phyloP scores from a whole-genome alignment of 2,888 invertebrate genomes.

The Zeuzera pyrina region DNA sequence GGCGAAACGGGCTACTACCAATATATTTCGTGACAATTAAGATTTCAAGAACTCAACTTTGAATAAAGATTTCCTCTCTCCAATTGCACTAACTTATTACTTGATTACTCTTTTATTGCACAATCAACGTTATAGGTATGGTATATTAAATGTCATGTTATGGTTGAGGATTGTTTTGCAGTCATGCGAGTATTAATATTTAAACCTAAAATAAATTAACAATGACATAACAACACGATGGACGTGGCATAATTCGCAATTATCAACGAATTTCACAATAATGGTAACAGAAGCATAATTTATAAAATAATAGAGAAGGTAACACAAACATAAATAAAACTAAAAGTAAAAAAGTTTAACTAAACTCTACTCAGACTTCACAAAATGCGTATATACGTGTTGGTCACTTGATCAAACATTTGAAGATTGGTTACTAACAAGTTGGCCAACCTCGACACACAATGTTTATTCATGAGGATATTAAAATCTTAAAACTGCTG shows the following conservation, averaged over 20 bases:
- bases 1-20: conserved; percentile 55
- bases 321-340: conserved; percentile 23
- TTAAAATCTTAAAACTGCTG: no score
- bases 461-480: no score
- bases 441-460: no score
- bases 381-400: conserved; percentile 17
- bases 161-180: conserved; percentile 4
- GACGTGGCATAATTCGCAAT: conserved; percentile 16
- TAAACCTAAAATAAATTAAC: no score
- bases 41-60: conserved; percentile 63
- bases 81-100: conserved; percentile 42
- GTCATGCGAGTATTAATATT: no score
- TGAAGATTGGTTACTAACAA: conserved; percentile 32
- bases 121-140: conserved; percentile 17
- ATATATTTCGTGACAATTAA: conserved; percentile 69
- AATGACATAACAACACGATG: no score
- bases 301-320: conserved; percentile 41
- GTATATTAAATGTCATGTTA: conserved; percentile 5
- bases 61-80: conserved; percentile 38
- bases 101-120: conserved; percentile 28
- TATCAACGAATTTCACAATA: conserved; percentile 21
- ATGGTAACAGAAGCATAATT: conserved; percentile 59
- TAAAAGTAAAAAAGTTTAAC: conserved; percentile 1
- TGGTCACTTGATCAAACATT: conserved; percentile 40
- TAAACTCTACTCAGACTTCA: not conserved